Percentiles rank a stretch among this genome's conserved stretches.
Conservation (phyloP, 2,797 vertebrate species). For the Melanotaenia pygmaea region DNA sequence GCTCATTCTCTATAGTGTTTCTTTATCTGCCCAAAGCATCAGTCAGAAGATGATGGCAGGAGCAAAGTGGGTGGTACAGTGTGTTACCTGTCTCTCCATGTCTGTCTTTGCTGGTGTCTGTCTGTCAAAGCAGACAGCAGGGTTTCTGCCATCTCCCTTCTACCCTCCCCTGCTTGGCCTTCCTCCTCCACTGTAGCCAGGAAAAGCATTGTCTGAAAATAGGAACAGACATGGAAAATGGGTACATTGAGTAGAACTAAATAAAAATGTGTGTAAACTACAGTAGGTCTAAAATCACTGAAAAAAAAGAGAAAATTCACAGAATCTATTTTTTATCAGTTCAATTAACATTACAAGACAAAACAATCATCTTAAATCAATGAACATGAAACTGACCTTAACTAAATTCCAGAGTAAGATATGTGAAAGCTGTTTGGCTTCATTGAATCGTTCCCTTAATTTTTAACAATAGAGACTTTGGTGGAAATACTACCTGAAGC, state of each 20-base stretch:
- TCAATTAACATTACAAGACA: neutral
- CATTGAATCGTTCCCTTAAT: constrained; percentile 25
- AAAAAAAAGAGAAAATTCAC: neutral
- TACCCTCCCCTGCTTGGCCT: constrained; percentile 80
- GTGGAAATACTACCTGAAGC: constrained; percentile 48
- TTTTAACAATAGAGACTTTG: constrained; percentile 24
- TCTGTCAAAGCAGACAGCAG: constrained; percentile 86
- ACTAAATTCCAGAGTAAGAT: constrained; percentile 3
- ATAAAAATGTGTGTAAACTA: neutral
- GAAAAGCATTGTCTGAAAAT: constrained; percentile 90
- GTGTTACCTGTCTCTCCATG: constrained; percentile 92
- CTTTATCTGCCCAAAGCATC: constrained; percentile 26
- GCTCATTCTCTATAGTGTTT: neutral
- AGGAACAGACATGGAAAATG: constrained; percentile 43
- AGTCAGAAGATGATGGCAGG: constrained; percentile 22
- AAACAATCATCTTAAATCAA: neutral
- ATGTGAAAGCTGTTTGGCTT: neutral
- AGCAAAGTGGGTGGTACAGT: constrained; percentile 26
- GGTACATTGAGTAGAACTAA: neutral
- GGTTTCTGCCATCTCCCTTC: constrained; percentile 85
- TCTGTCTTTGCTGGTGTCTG: constrained; percentile 90
- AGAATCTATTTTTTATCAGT: neutral
- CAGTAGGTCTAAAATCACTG: constrained; percentile 1
- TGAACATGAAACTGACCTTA: neutral
- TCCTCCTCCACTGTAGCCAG: constrained; percentile 87